Evolutionary conservation across 2,113 vertebrate species (phyloP).

Genomic region (Saimiri boliviensis): DNA sequence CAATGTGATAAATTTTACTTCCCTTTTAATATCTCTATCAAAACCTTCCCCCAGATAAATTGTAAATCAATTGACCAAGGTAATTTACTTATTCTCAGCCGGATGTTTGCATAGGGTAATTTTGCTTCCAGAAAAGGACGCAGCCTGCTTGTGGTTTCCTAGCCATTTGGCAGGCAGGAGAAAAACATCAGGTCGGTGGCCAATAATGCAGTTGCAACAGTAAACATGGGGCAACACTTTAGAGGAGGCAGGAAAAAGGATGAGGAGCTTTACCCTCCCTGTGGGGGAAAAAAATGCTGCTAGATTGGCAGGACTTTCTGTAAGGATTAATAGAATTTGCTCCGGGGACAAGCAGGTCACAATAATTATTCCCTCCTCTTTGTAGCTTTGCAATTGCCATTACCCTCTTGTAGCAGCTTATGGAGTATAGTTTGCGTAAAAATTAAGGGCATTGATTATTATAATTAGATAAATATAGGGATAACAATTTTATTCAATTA

Average conservation of each 20-base stretch:
- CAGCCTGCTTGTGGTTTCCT: conserved; percentile 46
- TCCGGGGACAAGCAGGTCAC: conserved; percentile 44
- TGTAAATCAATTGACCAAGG: conserved; percentile 67
- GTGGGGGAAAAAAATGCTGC: conserved; percentile 20
- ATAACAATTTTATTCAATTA: conserved; percentile 51
- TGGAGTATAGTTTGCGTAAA: conserved; percentile 44
- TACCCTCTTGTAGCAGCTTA: conserved; percentile 19
- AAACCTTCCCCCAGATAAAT: conserved; percentile 50
- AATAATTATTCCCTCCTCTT: conserved; percentile 47
- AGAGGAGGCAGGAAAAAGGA: neutral
- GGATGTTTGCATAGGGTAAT: conserved; percentile 48
- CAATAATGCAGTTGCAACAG: conserved; percentile 12
- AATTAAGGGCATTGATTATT: conserved; percentile 49
- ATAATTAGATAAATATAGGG: conserved; percentile 55
- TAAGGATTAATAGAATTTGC: conserved; percentile 48
- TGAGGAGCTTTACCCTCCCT: neutral
- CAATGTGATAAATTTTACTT: conserved; percentile 44
- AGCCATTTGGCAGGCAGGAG: conserved; percentile 54
- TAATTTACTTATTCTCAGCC: conserved; percentile 62
- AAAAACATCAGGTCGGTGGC: conserved; percentile 51
- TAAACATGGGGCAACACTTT: conserved; percentile 5
- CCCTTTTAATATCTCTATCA: conserved; percentile 57
- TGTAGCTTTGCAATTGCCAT: conserved; percentile 43
- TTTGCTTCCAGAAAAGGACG: conserved; percentile 48
- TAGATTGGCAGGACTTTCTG: conserved; percentile 3